phyloP scores from a whole-genome alignment of 2,797 vertebrate species.

The Tauraco hartlaubi region DNA sequence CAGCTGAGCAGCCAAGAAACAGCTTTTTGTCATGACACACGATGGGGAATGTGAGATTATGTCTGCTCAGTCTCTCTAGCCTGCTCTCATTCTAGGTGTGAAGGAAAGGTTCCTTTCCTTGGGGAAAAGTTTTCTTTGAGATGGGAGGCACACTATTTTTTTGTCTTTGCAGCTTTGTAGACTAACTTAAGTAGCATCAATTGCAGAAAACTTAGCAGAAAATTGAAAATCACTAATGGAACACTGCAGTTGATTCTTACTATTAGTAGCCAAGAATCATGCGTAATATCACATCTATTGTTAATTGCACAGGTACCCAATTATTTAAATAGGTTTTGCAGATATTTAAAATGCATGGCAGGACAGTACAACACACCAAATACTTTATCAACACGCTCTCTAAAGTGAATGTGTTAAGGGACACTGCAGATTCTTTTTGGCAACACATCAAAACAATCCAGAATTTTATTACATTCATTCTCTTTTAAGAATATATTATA shows the following conservation, averaged over 20 bases:
- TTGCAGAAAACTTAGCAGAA: background rate
- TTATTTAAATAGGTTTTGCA: slow-evolving; percentile 13
- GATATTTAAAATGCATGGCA: slow-evolving; percentile 24
- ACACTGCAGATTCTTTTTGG: background rate
- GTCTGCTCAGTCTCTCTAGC: background rate
- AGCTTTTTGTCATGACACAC: background rate
- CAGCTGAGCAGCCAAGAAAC: background rate
- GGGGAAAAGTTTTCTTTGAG: background rate
- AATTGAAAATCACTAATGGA: slow-evolving; percentile 42
- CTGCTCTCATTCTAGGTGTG: background rate
- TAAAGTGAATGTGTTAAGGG: background rate
- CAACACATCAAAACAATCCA: background rate
- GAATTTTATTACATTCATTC: background rate
- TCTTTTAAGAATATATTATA: background rate
- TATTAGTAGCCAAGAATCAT: background rate
- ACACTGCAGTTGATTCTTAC: background rate
- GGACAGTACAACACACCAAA: background rate
- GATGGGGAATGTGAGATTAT: background rate
- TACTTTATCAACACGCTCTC: background rate
- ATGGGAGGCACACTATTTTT: background rate
- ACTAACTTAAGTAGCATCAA: background rate
- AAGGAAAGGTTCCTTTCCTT: background rate
- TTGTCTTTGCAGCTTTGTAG: background rate
- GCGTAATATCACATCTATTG: slow-evolving; percentile 22
- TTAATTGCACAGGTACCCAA: background rate